Evolutionary conservation across 2,113 vertebrate genomes (phyloP), one percentile per base, ranked within the genome.

Genomic region (Turnix velox): DNA sequence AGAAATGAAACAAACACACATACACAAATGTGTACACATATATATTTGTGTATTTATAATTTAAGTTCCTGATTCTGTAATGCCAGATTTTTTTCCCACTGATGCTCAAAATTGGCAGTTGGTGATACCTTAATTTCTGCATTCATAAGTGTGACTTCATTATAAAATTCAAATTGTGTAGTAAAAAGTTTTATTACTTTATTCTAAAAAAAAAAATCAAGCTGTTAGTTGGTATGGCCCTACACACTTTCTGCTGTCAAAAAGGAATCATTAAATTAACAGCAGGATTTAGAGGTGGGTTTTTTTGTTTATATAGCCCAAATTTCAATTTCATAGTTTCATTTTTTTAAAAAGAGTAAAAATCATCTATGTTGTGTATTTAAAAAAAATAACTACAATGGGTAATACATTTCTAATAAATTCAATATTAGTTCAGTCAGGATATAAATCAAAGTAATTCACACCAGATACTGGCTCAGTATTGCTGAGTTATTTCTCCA

Each of bases 21-120:
- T 3, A n/a, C 3, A 25, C 2, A 58, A 2, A 59, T 4, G 9
- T 27, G 10, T 15, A 4, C 43, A 25, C 5, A 28, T 2, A 14
- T 40, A 18, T 22, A 46, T 24, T 22, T 14, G 14, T 30, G 5
- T 24, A 74, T 39, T 39, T 68, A 25, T 33, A 42, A 51, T 45
- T 73, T 52, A 46, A 57, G 24, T 51, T 90, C 12, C 9, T 45
- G 28, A 49, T 62, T 19, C 5, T 52, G 7, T 33, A 25, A 61
- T 17, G 42, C 12, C 14, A 51, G 24, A 19, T 2, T 2, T 68
- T 68, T 92, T 91, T 48, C 13, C 30, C 0, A 0, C 61, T 17
- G 61, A 14, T 71, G 69, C 42, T 45, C 31, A 87, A 90, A 78
- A 61, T 61, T 66, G 62, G 43, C 22, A 57, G 12, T 35, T 74